Evolutionary conservation across 2,113 vertebrate genomes (phyloP).

Genomic region (Xiphophorus hellerii): DNA sequence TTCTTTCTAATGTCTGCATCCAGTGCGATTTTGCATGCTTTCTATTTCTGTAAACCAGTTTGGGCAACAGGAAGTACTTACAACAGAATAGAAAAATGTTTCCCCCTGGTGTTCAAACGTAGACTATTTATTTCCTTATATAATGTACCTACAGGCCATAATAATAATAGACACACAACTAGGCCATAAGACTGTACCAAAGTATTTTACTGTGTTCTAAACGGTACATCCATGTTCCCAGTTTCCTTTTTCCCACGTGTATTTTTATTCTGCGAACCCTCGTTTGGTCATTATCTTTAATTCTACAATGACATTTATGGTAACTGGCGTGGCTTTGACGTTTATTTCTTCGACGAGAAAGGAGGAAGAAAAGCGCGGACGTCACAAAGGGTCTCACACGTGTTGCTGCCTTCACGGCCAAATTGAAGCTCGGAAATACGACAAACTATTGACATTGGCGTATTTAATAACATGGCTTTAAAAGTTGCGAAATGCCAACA

Average conservation of each 20-base stretch:
- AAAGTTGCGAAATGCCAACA: neutral
- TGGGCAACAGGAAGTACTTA: too few relatives aligned
- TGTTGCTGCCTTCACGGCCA: slow-evolving; percentile 28
- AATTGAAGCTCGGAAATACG: slow-evolving; percentile 2
- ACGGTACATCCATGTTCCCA: too few relatives aligned
- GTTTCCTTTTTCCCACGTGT: neutral
- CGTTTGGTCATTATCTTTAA: neutral
- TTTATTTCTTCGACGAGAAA: neutral
- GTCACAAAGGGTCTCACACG: slow-evolving; percentile 70
- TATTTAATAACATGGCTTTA: neutral
- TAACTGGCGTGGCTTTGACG: neutral
- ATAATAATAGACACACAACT: too few relatives aligned
- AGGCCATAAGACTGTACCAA: too few relatives aligned
- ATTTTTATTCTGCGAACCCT: neutral
- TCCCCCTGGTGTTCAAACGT: too few relatives aligned
- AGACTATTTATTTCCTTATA: too few relatives aligned
- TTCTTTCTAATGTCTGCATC: too few relatives aligned
- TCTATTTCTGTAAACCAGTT: too few relatives aligned
- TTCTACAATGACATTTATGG: neutral
- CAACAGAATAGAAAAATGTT: too few relatives aligned
- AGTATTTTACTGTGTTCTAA: neutral
- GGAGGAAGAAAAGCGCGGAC: slow-evolving; percentile 26
- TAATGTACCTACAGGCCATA: too few relatives aligned
- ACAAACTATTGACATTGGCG: rapidly evolving
- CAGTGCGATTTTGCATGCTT: too few relatives aligned